phyloP scores from a whole-genome alignment of 2,113 vertebrate genomes.

The Delphinapterus leucas region DNA sequence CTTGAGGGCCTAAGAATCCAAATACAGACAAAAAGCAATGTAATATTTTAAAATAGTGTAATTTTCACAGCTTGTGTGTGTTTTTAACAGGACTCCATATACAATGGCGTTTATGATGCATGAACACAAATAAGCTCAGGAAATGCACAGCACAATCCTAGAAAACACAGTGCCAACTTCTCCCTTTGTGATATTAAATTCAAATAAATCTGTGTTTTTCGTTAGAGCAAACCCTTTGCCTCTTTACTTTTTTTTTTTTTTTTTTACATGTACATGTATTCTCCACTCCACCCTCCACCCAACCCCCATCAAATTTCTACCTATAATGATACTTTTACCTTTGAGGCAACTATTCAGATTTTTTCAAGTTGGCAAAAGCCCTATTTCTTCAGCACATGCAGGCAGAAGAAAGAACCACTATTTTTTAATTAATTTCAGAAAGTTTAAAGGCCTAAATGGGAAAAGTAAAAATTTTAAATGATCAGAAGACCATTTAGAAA shows the following conservation, averaged over 20 bases:
- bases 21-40: neutral
- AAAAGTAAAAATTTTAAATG: neutral
- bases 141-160: neutral
- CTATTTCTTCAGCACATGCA: neutral
- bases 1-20: neutral
- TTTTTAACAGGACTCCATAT: neutral
- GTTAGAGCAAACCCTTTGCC: neutral
- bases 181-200: neutral
- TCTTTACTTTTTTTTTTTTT: neutral
- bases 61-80: neutral
- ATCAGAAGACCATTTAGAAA: neutral
- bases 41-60: neutral
- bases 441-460: neutral
- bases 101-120: neutral
- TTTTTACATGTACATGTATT: neutral
- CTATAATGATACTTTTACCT: neutral
- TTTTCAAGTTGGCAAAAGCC: neutral
- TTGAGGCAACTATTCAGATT: neutral
- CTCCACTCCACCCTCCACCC: neutral
- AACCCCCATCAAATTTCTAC: neutral
- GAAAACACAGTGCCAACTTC: neutral
- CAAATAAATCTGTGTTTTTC: neutral
- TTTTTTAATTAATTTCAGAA: neutral
- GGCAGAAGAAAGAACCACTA: neutral
- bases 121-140: neutral